Percentiles rank a stretch among this genome's conserved stretches.
phyloP scores from a whole-genome alignment of 2,888 invertebrate species.

The Euzophera pinguis region DNA sequence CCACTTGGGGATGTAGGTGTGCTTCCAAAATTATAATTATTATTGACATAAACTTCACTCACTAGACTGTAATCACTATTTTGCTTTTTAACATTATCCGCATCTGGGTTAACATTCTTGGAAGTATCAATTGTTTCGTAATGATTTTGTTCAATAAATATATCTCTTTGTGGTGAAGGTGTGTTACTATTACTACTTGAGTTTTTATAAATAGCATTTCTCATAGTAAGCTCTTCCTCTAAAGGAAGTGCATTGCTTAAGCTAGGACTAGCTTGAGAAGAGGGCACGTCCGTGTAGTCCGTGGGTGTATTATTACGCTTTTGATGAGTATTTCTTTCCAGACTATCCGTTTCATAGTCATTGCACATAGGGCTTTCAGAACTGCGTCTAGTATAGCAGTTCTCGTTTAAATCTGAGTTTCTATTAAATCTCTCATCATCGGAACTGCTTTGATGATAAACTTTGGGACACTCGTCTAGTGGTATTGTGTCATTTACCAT shows the following conservation, averaged over 20 bases:
- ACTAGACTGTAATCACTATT: conserved; percentile 83
- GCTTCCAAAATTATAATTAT: conserved; percentile 83
- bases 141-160: conserved; percentile 51
- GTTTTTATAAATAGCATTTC: conserved; percentile 85
- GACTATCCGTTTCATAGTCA: conserved; percentile 87
- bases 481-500: conserved; percentile 82
- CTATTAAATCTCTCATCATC: conserved; percentile 65
- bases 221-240: conserved; percentile 90
- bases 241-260: conserved; percentile 86
- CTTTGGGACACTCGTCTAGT: conserved; percentile 68
- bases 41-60: conserved; percentile 89
- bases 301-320: conserved; percentile 80
- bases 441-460: conserved; percentile 60
- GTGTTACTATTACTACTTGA: conserved; percentile 79
- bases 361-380: conserved; percentile 69
- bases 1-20: conserved; percentile 79
- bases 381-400: conserved; percentile 47
- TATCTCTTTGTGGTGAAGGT: conserved; percentile 62
- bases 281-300: conserved; percentile 82
- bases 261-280: conserved; percentile 86
- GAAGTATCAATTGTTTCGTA: conserved; percentile 64
- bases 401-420: conserved; percentile 31
- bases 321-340: conserved; percentile 81
- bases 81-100: conserved; percentile 46
- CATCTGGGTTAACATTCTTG: conserved; percentile 33